Evolutionary conservation across 2,888 invertebrate genomes (phyloP).

Genomic region (Ornithoptera alexandrae): DNA sequence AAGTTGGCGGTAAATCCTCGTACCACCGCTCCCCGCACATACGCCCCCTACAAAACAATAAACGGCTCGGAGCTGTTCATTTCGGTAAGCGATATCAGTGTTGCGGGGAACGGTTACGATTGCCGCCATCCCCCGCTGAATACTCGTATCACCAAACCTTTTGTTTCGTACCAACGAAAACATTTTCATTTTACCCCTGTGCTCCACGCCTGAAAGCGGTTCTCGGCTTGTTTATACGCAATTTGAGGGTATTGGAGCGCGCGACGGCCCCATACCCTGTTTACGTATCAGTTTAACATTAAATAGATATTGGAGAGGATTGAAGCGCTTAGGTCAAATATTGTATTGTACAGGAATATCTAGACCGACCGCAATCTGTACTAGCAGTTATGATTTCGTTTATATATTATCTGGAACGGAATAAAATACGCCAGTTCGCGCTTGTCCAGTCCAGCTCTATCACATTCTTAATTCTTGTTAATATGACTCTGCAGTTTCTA

Average conservation of each 20-base stretch:
- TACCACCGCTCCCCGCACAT: conserved; percentile 24
- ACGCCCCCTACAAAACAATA: conserved; percentile 50
- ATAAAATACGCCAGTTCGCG: not conserved
- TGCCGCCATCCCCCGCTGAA: conserved; percentile 49
- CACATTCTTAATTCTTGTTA: no score
- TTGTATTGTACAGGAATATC: not conserved
- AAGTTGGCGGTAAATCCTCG: conserved; percentile 19
- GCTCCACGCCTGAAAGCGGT: conserved; percentile 28
- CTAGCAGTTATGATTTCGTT: not conserved
- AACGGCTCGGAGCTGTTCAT: conserved; percentile 58
- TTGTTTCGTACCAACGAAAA: conserved; percentile 33
- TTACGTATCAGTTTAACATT: conserved; percentile 53
- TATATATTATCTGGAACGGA: not conserved
- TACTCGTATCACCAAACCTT: conserved; percentile 45
- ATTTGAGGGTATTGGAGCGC: conserved; percentile 49
- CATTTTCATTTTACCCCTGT: conserved; percentile 32
- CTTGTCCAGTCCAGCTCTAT: not conserved
- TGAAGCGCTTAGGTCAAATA: conserved; percentile 5
- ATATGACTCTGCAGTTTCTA: no score
- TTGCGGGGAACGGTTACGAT: conserved; percentile 51
- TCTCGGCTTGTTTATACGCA: conserved; percentile 57
- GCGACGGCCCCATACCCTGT: conserved; percentile 45
- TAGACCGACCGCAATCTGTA: not conserved
- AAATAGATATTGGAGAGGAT: conserved; percentile 45
- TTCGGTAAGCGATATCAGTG: conserved; percentile 57